Evolutionary conservation across 2,888 invertebrate genomes (phyloP), one percentile per base, ranked within the genome.

Genomic region (Tipula lateralis): DNA sequence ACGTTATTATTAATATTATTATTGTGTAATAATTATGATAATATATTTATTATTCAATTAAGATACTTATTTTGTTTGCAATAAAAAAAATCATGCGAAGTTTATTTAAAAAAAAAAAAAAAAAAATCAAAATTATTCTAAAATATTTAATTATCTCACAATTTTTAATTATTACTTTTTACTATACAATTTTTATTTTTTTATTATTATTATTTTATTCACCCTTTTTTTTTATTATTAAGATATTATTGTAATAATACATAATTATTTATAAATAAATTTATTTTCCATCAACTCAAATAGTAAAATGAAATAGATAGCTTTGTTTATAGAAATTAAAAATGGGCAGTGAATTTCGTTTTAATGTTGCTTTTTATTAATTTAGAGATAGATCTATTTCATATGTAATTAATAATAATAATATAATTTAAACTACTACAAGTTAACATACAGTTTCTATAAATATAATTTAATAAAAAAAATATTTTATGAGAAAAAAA

Each of bases 31-130:
- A 39, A 39, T 39, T 9, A 39, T 24, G 7, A 24, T 24, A 44
- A 44, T 44, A 44, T 44, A 44, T 32, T 32, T 32, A 7, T 44
- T 44, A 44, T 44, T 44, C 1, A 36, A 36, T 50, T 50, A 50
- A 12, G 66, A 66, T 24, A 19, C 13, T 66, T 66, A 66, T 19
- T 12, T 50, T 66, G 24, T 66, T 66, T 66, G 66, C 66, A 66
- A 66, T 66, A 66, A 66, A 66, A 66, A 66, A 66, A 66, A 66
- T 66, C 66, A 66, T 24, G 66, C 66, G 66, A 66, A 66, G 24
- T 66, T 24, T 24, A 66, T 24, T 66, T 2, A 66, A 66, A 66
- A 50, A 66, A 66, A 50, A 50, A 19, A 50, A 44, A 44, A 44
- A 44, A 44, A 50, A 50, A 66, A 66, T 66, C 66, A 66, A 66